Conservation (phyloP, 2,113 vertebrate genomes). For the Bucco capensis region DNA sequence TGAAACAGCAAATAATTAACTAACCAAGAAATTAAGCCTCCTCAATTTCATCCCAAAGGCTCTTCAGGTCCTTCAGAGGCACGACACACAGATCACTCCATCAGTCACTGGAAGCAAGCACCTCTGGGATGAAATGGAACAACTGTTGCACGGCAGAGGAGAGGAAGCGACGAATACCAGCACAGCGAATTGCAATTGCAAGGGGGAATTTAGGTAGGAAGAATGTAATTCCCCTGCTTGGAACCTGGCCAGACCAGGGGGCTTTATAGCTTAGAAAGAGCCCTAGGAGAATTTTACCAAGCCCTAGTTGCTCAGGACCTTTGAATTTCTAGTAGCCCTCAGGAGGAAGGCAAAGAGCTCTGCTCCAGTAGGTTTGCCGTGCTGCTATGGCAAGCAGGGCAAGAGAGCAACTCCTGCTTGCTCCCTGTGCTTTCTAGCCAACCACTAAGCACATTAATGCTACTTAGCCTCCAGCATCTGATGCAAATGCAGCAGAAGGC, state of each 20-base stretch:
- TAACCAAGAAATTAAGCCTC: neutral
- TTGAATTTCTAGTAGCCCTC: slow-evolving; percentile 42
- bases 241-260: slow-evolving; percentile 58
- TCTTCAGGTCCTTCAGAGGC: slow-evolving; percentile 27
- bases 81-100: slow-evolving; percentile 24
- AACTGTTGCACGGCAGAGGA: slow-evolving; percentile 59
- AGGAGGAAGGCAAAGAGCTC: slow-evolving; percentile 39
- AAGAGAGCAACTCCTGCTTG: neutral
- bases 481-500: neutral
- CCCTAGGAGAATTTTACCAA: slow-evolving; percentile 67
- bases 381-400: neutral
- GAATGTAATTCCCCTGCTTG: slow-evolving; percentile 69
- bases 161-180: slow-evolving; percentile 71
- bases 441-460: neutral
- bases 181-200: slow-evolving; percentile 71
- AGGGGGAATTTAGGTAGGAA: slow-evolving; percentile 72
- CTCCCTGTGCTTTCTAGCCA: neutral
- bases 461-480: neutral
- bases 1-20: neutral
- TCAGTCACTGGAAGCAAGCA: slow-evolving; percentile 54
- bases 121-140: slow-evolving; percentile 62
- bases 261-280: slow-evolving; percentile 62
- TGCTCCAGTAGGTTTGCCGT: neutral
- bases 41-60: slow-evolving; percentile 29
- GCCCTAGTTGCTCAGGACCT: slow-evolving; percentile 28